Base-by-base conservation (phyloP, 1,140 invertebrate genomes). In the Pomacea maculata region DNA sequence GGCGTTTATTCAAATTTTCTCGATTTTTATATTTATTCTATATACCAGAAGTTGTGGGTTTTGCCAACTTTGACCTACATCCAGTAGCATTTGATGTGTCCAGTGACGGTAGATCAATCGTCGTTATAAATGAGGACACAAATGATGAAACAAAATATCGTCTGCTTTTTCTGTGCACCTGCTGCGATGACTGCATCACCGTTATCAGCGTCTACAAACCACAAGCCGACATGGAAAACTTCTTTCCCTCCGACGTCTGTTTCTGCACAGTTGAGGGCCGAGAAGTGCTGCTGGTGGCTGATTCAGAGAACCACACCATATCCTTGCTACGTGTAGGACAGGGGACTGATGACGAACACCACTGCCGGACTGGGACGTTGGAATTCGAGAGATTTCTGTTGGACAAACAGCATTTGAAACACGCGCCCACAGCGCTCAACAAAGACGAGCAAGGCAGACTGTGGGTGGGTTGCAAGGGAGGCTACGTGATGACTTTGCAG, bases 391-490 rank as follows among this genome's bases (percentile, higher is more conserved):
- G 75, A 45, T 65, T 64, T 45, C 75, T 77, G 14, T 17, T 77
- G 63, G 64, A 19, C 45, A 64, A 77, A 45, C 52, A 29, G 64
- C 55, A 65, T 9, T 7, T 67, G 52, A 25, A 54, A 64, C 25
- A 77, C 29, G 45, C 34, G 12, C 75, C 75, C 14, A 77, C 75
- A 7, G 75, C 75, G 2, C 75, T 77, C 25, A 77, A 77, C 75
- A 77, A 25, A 11, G 75, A 77, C 63, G 25, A 65, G n/a, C 34
- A 67, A 19, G 75, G 75, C 11, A 21, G 63, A 9, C 7, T 77
- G 7, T 77, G 75, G 75, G 75, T 77, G 10, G 75, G 63, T n/a
- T 77, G 75, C 64, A 77, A 52, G 63, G 75, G 75, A 63, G 75
- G 75, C n/a, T 45, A 77, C 9, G 61, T 77, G 17, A 15, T 77